phyloP scores from a whole-genome alignment of 2,797 vertebrate genomes.

The Gallinago nigripennis region DNA sequence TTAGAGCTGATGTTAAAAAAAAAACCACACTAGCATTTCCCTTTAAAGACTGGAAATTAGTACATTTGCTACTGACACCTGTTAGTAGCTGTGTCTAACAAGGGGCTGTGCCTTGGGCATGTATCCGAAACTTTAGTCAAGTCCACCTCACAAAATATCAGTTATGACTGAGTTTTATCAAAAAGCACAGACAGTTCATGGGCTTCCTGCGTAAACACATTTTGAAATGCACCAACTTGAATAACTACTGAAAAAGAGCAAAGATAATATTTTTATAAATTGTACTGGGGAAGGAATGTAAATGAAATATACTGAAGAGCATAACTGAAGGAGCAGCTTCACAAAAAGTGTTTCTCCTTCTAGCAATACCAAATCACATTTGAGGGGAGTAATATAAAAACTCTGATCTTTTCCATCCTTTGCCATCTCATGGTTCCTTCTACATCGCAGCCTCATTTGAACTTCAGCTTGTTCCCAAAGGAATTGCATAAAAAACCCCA shows the following conservation, averaged over 20 bases:
- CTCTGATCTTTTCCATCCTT: background rate
- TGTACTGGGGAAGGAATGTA: background rate
- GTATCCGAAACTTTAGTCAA: background rate
- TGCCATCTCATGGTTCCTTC: background rate
- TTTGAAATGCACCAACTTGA: background rate
- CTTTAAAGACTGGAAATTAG: background rate
- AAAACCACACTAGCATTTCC: background rate
- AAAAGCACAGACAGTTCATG: background rate
- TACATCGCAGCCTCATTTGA: background rate
- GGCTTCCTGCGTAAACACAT: background rate
- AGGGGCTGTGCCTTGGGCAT: background rate
- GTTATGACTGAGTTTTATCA: background rate
- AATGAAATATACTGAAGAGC: background rate
- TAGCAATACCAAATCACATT: background rate
- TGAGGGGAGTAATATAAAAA: fast-evolving
- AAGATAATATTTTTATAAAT: background rate
- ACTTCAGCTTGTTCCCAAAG: background rate
- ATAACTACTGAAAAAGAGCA: background rate
- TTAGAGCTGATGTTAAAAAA: background rate
- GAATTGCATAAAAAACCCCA: background rate
- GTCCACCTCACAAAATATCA: background rate
- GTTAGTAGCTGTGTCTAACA: background rate
- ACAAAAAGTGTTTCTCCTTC: background rate
- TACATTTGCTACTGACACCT: background rate
- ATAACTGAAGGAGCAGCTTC: background rate